A percentile compares a stretch with the other conserved stretches of the same genome.
These are phyloP conservation scores for Vidua chalybeata DNA, from an alignment of 2,113 vertebrate species.

Conservation along the genomic window DNA sequence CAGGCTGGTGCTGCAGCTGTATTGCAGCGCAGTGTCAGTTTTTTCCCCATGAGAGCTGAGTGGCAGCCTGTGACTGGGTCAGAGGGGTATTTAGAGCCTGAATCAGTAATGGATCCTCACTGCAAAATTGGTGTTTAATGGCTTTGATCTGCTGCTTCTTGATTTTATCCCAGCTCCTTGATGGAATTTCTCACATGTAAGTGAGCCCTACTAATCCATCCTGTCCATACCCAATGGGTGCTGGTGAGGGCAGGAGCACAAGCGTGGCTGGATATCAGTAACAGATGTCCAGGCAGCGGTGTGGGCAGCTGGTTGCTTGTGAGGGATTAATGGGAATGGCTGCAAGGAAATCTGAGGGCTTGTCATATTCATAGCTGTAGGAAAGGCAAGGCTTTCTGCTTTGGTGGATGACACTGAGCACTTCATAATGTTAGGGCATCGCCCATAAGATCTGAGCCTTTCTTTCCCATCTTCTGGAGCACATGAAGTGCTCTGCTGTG, in stretches of 20 bases:
- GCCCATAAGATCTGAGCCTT: neutral
- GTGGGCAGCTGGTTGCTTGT: neutral
- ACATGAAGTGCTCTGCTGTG: neutral
- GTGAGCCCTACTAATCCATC: neutral
- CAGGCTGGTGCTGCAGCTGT: neutral
- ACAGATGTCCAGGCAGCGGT: neutral
- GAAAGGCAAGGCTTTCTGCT: neutral
- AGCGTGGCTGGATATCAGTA: fast-evolving
- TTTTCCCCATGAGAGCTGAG: fast-evolving
- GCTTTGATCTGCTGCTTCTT: neutral
- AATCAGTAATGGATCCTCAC: neutral
- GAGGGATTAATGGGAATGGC: neutral
- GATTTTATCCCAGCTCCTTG: neutral
- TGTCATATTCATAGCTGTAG: neutral
- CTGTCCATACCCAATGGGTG: neutral
- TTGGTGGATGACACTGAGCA: neutral
- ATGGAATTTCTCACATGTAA: neutral
- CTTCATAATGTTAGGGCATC: neutral
- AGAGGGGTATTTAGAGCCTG: neutral
- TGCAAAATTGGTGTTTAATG: neutral
- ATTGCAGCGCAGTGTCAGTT: neutral
- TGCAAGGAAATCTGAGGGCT: neutral
- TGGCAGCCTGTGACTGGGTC: fast-evolving
- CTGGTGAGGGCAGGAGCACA: neutral
- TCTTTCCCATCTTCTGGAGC: neutral